Base-by-base conservation (phyloP, 2,113 vertebrate species). In the Speoplatyrhinus poulsoni region DNA sequence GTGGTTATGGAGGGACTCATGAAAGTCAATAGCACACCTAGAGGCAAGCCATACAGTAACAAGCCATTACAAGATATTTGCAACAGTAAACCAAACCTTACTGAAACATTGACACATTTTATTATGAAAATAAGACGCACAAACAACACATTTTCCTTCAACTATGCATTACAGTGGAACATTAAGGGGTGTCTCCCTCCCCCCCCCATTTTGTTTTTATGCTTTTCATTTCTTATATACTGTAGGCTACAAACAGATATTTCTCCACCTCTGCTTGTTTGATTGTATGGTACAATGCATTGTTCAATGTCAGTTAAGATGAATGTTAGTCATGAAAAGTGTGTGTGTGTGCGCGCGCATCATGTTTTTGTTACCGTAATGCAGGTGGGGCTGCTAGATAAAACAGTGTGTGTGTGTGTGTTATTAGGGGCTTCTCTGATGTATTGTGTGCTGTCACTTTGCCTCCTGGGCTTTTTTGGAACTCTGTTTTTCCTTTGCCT, bases 401-500 rank as follows among this genome's bases (percentile, higher is more conserved):
- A 59, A 55, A 60, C 32, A 56, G 15, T 26, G 50, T 72, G 62
- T 33, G 32, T 76, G 32, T 70, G 69, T 66, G 61, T 67, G 68
- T 8, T 41, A 60, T 72, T 32, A 47, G 33, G 73, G 55, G 56
- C 65, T 56, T 69, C 62, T 70, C 60, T 71, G 60, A 6, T 68
- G 56, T 50, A 36, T 67, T 52, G 17, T 50, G 26, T 63, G 55
- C 9, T 8, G 85, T 95, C 90, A 99, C 89, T 99, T 99, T 82
- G 97, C 95, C 86, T 98, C 97, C 90, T 98, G 97, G 73, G 93
- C 93, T 92, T 97, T 98, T 93, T 98, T 98, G 89, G 96, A 93
- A 76, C 94, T 95, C 90, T 99, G 96, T 89, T 99, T 99, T 92
- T 98, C 97, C 90, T 99, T 99, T 0, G 97, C 97, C 97, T 99